Conservation (phyloP, 2,888 invertebrate genomes). For the Pteria penguin region DNA sequence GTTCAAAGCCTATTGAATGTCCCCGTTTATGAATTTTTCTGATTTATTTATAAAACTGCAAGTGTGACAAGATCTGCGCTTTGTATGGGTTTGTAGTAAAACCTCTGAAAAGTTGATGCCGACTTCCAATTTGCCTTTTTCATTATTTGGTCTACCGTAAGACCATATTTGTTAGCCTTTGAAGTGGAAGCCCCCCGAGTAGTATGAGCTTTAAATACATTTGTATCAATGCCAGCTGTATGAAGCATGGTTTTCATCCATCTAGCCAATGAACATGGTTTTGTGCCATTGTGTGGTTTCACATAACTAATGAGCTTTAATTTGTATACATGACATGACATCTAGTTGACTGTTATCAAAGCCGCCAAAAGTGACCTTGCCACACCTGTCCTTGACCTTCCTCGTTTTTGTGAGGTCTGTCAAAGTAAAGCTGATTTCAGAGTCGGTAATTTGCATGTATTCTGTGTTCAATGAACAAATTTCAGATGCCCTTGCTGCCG, state of each 20-base stretch:
- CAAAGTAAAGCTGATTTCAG: neutral
- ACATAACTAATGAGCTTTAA: neutral
- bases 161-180: neutral
- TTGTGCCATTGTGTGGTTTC: neutral
- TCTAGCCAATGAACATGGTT: neutral
- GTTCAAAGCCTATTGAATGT: neutral
- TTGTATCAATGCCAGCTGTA: neutral
- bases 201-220: slow-evolving; percentile 7
- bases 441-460: neutral
- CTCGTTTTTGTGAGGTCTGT: neutral
- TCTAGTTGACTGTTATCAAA: neutral
- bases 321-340: neutral
- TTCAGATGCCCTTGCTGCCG: neutral
- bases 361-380: neutral
- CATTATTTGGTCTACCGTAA: neutral
- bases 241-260: neutral
- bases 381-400: neutral
- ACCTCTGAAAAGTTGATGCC: neutral
- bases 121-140: neutral
- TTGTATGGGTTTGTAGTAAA: neutral
- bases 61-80: neutral
- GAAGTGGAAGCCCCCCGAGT: neutral
- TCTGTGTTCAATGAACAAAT: neutral
- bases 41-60: no score
- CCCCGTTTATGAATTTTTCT: neutral